Percentiles rank a stretch among this genome's conserved stretches.
phyloP scores from a whole-genome alignment of 2,113 vertebrate genomes.

The human region DNA sequence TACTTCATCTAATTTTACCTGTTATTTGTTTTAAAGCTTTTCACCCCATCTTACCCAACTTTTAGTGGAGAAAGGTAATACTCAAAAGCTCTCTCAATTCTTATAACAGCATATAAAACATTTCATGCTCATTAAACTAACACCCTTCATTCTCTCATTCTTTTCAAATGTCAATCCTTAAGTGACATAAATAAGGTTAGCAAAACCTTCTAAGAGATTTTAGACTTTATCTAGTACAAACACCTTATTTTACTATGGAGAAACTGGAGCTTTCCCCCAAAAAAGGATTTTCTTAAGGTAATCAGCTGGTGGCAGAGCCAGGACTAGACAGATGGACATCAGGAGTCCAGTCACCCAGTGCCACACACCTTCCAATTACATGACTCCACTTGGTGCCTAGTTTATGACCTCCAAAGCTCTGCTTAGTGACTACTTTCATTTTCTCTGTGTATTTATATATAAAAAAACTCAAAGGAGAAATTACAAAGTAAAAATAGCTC shows the following conservation, averaged over 20 bases:
- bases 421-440: background rate
- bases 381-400: background rate
- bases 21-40: conserved; percentile 59
- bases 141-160: background rate
- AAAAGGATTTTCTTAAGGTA: background rate
- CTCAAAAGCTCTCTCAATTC: background rate
- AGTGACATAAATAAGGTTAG: background rate
- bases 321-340: background rate
- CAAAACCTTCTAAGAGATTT: background rate
- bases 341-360: no score
- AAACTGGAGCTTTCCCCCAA: background rate
- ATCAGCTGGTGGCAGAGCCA: background rate
- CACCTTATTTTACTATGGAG: background rate
- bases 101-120: background rate
- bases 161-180: background rate
- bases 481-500: background rate
- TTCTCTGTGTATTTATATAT: background rate
- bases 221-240: background rate
- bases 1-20: conserved; percentile 24
- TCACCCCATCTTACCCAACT: background rate
- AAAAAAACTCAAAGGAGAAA: background rate
- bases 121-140: background rate
- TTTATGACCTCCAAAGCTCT: background rate
- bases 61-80: conserved; percentile 13
- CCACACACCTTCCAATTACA: background rate